These are phyloP conservation scores for Xiphophorus birchmanni DNA, from an alignment of 2,797 vertebrate genomes.

Conservation along the genomic window DNA sequence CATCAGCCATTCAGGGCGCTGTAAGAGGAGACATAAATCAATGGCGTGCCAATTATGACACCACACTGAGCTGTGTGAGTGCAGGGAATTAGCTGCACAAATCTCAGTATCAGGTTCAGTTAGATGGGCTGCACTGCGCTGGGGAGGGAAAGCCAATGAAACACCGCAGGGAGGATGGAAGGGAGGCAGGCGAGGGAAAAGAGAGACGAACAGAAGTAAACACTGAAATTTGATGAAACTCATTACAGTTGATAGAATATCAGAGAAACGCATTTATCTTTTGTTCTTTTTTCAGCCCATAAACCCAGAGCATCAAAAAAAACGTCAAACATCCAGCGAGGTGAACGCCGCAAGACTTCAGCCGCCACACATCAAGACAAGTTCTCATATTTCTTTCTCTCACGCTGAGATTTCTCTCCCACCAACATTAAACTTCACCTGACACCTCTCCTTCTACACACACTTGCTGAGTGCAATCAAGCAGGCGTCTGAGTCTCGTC, in stretches of 20 bases:
- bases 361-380: conserved; percentile 52
- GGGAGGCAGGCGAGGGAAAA: conserved; percentile 20
- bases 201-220: conserved; percentile 33
- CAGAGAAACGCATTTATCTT: conserved; percentile 56
- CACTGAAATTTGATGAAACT: conserved; percentile 65
- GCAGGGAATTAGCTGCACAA: conserved; percentile 80
- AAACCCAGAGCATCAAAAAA: conserved; percentile 11
- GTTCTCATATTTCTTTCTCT: conserved; percentile 66
- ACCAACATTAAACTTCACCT: conserved; percentile 69
- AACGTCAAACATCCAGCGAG: conserved; percentile 33
- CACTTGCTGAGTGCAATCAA: conserved; percentile 49
- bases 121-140: conserved; percentile 64
- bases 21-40: conserved; percentile 83
- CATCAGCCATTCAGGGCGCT: conserved; percentile 77
- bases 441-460: conserved; percentile 46
- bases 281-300: conserved; percentile 42
- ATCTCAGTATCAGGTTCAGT: conserved; percentile 77
- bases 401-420: conserved; percentile 62
- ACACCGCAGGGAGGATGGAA: conserved; percentile 41
- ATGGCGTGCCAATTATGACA: conserved; percentile 82
- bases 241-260: conserved; percentile 61
- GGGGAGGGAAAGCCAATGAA: conserved; percentile 45
- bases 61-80: conserved; percentile 74
- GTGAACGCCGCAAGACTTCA: conserved; percentile 56
- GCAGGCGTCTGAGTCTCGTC: conserved; percentile 35